Percentiles rank a stretch among this genome's conserved stretches.
Evolutionary conservation across 53 echinoderm and acorn worm genomes (phyloP).

Genomic region (Paelopatides confundens): DNA sequence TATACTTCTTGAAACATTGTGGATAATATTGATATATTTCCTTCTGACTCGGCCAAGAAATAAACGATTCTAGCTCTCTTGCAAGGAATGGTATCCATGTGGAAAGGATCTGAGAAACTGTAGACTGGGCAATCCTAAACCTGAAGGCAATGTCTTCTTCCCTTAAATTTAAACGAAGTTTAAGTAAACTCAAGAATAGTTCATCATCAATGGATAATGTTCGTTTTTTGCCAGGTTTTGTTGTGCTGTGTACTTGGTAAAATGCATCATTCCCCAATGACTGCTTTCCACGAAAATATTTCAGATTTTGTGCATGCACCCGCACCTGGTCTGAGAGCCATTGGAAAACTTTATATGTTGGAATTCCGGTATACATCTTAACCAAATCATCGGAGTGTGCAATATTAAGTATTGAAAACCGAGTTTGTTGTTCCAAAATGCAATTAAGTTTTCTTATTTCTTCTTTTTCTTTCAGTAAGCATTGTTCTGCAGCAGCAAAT

Average conservation of each 20-base stretch:
- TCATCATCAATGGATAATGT: constrained; percentile 62
- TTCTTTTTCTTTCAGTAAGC: too few species aligned
- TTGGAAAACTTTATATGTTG: constrained; percentile 49
- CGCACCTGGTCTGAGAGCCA: constrained; percentile 59
- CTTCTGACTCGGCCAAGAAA: constrained; percentile 71
- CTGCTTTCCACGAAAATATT: constrained; percentile 62
- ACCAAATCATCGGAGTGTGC: constrained; percentile 56
- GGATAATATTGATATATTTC: constrained; percentile 64
- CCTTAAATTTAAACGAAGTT: constrained; percentile 60
- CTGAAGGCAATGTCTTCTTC: constrained; percentile 66
- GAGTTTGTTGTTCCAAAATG: too few species aligned
- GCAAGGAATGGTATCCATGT: constrained; percentile 68
- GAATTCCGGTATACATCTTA: constrained; percentile 57
- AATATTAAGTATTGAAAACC: constrained; percentile 3
- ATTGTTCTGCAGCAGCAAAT: too few species aligned
- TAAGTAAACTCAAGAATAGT: constrained; percentile 66
- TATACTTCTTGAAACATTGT: constrained; percentile 62
- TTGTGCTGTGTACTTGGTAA: constrained; percentile 55
- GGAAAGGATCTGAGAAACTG: constrained; percentile 66
- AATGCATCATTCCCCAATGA: constrained; percentile 21
- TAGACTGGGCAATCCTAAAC: constrained; percentile 58
- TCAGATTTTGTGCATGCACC: constrained; percentile 52
- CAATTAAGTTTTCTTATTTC: too few species aligned
- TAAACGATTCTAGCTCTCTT: constrained; percentile 60
- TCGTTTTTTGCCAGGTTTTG: constrained; percentile 57